phyloP scores from a whole-genome alignment of 2,888 invertebrate genomes.

The Drosophila vallismaia region DNA sequence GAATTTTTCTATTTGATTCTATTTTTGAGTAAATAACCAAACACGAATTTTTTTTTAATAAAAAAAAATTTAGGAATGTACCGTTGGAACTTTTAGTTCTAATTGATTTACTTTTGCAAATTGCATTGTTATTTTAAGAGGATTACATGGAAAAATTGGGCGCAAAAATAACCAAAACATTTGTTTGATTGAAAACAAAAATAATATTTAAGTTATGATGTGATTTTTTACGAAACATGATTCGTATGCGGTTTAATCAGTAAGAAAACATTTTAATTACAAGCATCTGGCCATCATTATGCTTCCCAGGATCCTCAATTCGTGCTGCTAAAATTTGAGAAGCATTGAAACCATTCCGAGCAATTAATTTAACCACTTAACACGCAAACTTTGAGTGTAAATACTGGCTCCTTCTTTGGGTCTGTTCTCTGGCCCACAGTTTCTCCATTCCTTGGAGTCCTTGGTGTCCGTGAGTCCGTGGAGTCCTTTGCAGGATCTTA shows the following conservation, averaged over 20 bases:
- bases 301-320: constrained; percentile 10
- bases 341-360: constrained; percentile 66
- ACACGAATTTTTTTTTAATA: no score
- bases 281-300: neutral
- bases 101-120: constrained; percentile 1
- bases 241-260: neutral
- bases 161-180: neutral
- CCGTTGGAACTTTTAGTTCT: neutral
- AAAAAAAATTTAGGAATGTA: neutral
- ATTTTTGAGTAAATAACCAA: neutral
- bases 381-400: constrained; percentile 76
- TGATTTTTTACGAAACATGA: neutral
- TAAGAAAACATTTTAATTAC: neutral
- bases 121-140: neutral
- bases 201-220: neutral
- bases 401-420: constrained; percentile 54
- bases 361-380: constrained; percentile 78
- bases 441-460: constrained; percentile 6
- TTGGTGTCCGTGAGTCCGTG: no score
- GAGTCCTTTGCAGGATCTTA: constrained; percentile 18
- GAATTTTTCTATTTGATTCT: no score
- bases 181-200: neutral
- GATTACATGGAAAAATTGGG: neutral
- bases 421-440: neutral
- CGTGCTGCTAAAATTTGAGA: constrained; percentile 48